phyloP scores from a whole-genome alignment of 2,888 invertebrate genomes.

The Allolobophora icterica region DNA sequence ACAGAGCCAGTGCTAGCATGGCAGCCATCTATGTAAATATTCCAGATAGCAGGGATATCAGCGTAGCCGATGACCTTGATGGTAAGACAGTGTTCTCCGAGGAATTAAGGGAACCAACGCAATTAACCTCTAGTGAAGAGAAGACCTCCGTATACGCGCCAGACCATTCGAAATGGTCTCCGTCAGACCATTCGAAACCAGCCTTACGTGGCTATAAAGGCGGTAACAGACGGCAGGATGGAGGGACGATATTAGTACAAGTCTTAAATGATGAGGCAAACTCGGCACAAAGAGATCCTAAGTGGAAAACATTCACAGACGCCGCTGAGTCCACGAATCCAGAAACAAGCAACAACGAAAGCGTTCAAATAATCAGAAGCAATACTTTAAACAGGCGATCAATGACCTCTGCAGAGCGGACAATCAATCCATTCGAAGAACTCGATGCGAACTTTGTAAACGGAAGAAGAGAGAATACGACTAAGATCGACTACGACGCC shows the following conservation, averaged over 20 bases:
- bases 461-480: background rate
- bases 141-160: background rate
- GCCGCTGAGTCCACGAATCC: background rate
- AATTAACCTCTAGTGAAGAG: background rate
- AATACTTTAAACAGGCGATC: background rate
- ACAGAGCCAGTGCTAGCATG: background rate
- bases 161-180: background rate
- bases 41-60: background rate
- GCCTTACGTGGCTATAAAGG: background rate
- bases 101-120: background rate
- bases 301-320: background rate
- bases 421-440: background rate
- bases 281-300: background rate
- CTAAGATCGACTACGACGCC: background rate
- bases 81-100: background rate
- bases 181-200: background rate
- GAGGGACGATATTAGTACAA: background rate
- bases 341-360: background rate
- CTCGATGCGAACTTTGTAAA: background rate
- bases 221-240: background rate
- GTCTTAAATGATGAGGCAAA: background rate
- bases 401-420: background rate
- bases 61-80: background rate
- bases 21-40: slow-evolving; percentile 1
- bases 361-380: background rate